These are phyloP conservation scores for Nomada ruficornis DNA, from an alignment of 2,888 invertebrate genomes.

Conservation along the genomic window DNA sequence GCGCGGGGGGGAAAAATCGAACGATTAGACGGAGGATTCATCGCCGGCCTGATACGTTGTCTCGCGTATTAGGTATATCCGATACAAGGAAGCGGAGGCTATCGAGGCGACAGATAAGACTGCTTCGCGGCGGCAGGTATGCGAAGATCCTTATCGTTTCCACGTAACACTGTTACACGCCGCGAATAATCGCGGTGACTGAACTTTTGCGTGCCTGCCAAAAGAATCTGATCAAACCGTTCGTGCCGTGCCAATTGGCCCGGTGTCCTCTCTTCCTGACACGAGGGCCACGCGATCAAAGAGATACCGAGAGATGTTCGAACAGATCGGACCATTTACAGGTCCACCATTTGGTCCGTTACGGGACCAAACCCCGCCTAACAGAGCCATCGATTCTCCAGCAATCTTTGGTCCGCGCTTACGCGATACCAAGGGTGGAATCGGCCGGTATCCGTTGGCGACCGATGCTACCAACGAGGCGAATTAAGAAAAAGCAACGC, in stretches of 20 bases:
- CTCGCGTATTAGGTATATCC: background rate
- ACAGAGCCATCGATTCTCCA: too few relatives aligned
- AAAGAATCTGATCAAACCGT: constrained; percentile 38
- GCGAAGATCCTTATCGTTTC: constrained; percentile 62
- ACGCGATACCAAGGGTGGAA: too few relatives aligned
- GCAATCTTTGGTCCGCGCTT: too few relatives aligned
- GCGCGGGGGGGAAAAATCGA: too few relatives aligned
- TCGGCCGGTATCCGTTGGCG: background rate
- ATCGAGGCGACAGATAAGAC: constrained; percentile 56
- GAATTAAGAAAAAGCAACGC: background rate
- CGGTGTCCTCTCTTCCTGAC: background rate
- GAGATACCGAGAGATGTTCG: background rate
- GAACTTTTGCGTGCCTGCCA: constrained; percentile 53
- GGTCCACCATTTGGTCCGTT: too few relatives aligned
- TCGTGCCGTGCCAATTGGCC: constrained; percentile 12
- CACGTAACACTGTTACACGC: constrained; percentile 56
- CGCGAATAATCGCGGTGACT: constrained; percentile 64
- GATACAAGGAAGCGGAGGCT: background rate
- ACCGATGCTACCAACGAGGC: background rate
- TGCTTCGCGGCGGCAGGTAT: constrained; percentile 33
- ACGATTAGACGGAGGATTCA: too few relatives aligned
- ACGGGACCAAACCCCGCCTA: too few relatives aligned
- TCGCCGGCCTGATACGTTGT: background rate
- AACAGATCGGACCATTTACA: background rate
- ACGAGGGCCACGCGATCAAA: too few relatives aligned